Conservation (phyloP, 1,140 invertebrate genomes). For the Micrasema minimum region DNA sequence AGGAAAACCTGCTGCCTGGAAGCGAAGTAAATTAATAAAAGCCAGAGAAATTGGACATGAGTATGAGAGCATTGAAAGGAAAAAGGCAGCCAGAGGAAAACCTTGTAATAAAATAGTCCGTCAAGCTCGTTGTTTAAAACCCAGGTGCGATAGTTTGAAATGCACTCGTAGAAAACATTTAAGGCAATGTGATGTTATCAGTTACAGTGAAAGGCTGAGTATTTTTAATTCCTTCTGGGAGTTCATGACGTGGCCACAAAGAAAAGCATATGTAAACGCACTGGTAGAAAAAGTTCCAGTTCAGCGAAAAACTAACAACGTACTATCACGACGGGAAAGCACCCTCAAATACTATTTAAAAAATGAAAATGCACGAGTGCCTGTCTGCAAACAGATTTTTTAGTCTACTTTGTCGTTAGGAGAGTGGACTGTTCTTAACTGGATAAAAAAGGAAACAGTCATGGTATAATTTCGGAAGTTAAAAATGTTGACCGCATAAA, state of each 20-base stretch:
- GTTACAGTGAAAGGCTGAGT: not conserved
- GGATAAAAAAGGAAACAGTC: slow-evolving; percentile 16
- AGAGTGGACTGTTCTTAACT: slow-evolving; percentile 11
- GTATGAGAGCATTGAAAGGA: too few relatives aligned
- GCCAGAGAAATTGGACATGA: too few relatives aligned
- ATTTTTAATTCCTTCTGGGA: slow-evolving; percentile 14
- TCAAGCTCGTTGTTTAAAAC: slow-evolving; percentile 11
- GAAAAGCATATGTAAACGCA: not conserved
- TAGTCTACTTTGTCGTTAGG: slow-evolving; percentile 16
- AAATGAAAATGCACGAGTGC: not conserved
- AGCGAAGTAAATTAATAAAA: too few relatives aligned
- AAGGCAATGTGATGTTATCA: slow-evolving; percentile 4
- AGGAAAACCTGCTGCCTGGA: too few relatives aligned
- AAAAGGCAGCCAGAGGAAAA: too few relatives aligned
- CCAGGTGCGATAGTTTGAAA: slow-evolving; percentile 1
- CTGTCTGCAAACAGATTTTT: slow-evolving; percentile 17
- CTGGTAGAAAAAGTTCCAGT: slow-evolving; percentile 7
- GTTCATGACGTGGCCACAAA: slow-evolving; percentile 11
- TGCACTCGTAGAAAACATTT: not conserved
- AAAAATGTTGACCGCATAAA: too few relatives aligned
- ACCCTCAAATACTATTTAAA: slow-evolving; percentile 12
- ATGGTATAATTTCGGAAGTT: too few relatives aligned
- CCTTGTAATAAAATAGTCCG: slow-evolving; percentile 1
- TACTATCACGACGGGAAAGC: slow-evolving; percentile 1
- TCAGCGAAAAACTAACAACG: not conserved